Percentiles rank a stretch among this genome's conserved stretches.
Evolutionary conservation across 35 echinoderm and acorn worm genomes (phyloP).

Genomic region (Antedon bifida): DNA sequence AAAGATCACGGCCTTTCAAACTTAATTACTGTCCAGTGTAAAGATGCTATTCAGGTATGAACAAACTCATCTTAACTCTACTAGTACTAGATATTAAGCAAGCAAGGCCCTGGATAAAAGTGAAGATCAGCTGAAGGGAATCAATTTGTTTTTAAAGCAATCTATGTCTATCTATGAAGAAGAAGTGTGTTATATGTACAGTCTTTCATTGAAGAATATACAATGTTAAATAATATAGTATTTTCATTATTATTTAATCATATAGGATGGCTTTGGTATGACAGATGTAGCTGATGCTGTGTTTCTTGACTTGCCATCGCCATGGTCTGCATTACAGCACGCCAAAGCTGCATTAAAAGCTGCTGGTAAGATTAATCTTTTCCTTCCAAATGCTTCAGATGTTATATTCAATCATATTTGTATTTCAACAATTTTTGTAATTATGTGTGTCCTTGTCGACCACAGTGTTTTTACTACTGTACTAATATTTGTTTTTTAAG

Average conservation of each 20-base stretch:
- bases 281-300: slow-evolving; percentile 57
- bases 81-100: not conserved
- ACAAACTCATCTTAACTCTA: not conserved
- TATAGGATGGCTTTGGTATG: slow-evolving; percentile 57
- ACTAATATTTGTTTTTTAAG: slow-evolving; percentile 5
- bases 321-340: slow-evolving; percentile 50
- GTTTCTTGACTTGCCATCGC: slow-evolving; percentile 89
- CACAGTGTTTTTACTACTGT: too few species aligned
- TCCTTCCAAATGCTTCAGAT: not conserved
- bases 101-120: too few species aligned
- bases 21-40: slow-evolving; percentile 49
- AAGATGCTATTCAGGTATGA: slow-evolving; percentile 65
- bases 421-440: too few species aligned
- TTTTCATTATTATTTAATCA: not conserved
- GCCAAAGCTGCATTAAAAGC: slow-evolving; percentile 67
- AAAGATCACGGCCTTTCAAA: slow-evolving; percentile 52
- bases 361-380: slow-evolving; percentile 22
- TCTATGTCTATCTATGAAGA: too few species aligned
- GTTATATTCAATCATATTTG: too few species aligned
- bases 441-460: too few species aligned
- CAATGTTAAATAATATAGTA: too few species aligned
- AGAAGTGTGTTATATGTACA: too few species aligned
- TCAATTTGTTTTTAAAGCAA: too few species aligned
- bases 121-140: too few species aligned
- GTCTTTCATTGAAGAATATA: too few species aligned